Conservation (phyloP, 2,888 invertebrate species). For the Augiades crinisus region DNA sequence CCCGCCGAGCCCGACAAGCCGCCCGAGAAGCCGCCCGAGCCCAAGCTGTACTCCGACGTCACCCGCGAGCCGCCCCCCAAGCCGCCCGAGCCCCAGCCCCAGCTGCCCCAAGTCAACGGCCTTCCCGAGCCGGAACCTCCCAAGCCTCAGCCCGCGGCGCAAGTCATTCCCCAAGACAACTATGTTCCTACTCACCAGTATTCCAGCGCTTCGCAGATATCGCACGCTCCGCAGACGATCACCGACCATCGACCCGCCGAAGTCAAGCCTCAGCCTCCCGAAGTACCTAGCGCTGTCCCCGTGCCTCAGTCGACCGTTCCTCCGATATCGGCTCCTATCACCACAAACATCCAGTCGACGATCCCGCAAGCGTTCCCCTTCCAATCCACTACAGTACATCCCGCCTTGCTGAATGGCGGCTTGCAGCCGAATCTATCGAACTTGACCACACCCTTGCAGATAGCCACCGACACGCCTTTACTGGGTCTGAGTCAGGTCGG, state of each 20-base stretch:
- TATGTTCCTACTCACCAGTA: conserved; percentile 64
- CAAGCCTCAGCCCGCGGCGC: conserved; percentile 27
- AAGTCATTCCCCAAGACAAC: conserved; percentile 41
- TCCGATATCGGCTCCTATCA: conserved; percentile 35
- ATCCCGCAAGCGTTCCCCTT: conserved; percentile 35
- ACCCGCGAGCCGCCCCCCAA: conserved; percentile 33
- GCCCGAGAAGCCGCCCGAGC: conserved; percentile 55
- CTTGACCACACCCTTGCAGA: conserved; percentile 65
- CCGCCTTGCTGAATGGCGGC: conserved; percentile 42
- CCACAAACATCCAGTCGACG: conserved; percentile 34
- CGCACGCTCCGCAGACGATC: conserved; percentile 43
- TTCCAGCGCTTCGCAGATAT: conserved; percentile 43
- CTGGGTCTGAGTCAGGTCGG: conserved; percentile 63
- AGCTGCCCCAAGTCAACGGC: conserved; percentile 45
- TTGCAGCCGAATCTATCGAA: conserved; percentile 49
- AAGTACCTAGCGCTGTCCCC: conserved; percentile 34
- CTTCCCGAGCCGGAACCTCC: conserved; percentile 43
- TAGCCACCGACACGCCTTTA: conserved; percentile 63
- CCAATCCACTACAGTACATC: conserved; percentile 40
- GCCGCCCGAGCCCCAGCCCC: conserved; percentile 30
- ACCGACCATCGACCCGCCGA: conserved; percentile 41
- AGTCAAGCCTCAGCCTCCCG: conserved; percentile 35
- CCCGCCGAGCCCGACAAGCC: conserved; percentile 40
- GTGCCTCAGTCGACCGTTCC: conserved; percentile 34
- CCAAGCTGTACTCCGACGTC: conserved; percentile 36